phyloP scores from a whole-genome alignment of 2,113 vertebrate genomes.

The Galeopterus variegatus region DNA sequence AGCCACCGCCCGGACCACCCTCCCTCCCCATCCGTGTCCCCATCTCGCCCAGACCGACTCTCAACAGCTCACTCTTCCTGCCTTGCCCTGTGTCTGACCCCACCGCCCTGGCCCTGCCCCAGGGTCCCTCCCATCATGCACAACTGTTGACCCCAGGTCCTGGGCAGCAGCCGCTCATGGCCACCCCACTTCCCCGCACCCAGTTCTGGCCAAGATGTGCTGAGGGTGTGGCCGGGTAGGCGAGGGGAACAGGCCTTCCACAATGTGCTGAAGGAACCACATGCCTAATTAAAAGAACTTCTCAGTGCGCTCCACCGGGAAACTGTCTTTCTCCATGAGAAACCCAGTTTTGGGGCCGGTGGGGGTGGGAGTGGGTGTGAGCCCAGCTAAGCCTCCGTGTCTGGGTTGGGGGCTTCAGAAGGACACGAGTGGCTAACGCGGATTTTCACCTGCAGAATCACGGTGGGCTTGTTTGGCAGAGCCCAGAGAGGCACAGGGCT shows the following conservation, averaged over 20 bases:
- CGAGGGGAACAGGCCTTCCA: not conserved
- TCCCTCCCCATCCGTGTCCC: not conserved
- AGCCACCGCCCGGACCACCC: fast-evolving
- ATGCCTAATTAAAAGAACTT: not conserved
- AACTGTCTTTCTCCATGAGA: fast-evolving
- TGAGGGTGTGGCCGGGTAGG: not conserved
- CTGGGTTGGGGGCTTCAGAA: too few species aligned
- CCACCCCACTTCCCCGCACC: fast-evolving
- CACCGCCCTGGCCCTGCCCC: not conserved
- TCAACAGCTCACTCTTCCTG: not conserved
- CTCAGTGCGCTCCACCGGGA: not conserved
- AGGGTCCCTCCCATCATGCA: fast-evolving
- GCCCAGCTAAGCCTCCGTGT: not conserved
- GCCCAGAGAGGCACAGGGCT: not conserved
- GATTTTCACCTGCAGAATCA: not conserved
- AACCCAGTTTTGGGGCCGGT: not conserved
- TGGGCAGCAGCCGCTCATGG: fast-evolving
- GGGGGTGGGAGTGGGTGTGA: not conserved
- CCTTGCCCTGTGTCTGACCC: not conserved
- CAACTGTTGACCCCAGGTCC: not conserved
- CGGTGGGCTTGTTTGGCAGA: not conserved
- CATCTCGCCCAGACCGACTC: not conserved
- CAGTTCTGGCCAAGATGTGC: fast-evolving
- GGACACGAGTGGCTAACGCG: too few species aligned
- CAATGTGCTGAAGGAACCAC: not conserved